Evolutionary conservation across 2,888 invertebrate genomes (phyloP), one percentile per base, ranked within the genome.

Genomic region (Tetrapedia diversipes): DNA sequence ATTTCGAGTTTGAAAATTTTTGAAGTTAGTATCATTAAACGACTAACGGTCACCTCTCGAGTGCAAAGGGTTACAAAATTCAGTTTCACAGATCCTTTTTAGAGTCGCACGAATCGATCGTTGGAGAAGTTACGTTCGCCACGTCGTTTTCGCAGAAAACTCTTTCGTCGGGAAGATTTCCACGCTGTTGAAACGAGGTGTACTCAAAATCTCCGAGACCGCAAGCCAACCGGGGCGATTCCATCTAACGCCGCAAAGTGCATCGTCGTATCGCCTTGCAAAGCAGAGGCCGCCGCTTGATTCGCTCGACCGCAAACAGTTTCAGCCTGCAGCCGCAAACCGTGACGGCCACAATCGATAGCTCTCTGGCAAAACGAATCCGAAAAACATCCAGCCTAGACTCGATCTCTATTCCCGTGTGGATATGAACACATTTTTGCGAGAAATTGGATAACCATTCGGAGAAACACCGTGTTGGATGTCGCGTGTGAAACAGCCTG

Each of bases 251-350:
- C 59, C 72, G 59, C 59, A 72, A 66, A 47, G 64, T 72, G 73
- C 64, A 54, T 32, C 53, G 29, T 54, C 43, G 64, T 59, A 72
- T 65, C 65, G 41, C 64, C 53, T 65, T 54, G 70, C 70, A 24
- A 41, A 56, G 45, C n/a, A n/a, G n/a, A n/a, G n/a, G n/a, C n/a
- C 41, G 34, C 39, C 54, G 70, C 60, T 69, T 60, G 65, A 75
- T 75, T 65, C 75, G 64, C 34, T 53, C 73, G 65, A 75, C 75
- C 75, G 65, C 75, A 75, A 75, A 72, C 73, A 47, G 73, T 75
- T 75, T 41, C 64, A 72, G 45, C 59, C 61, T 34, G 32, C 60
- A 16, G 68, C 68, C 69, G 16, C 45, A 53, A 72, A 65, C 73
- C 24, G 63, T 60, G n/a, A 54, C 54, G 19, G 16, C n/a, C 72